Percentiles rank a stretch among this genome's conserved stretches.
These are phyloP conservation scores for Dynastes tityus DNA, from an alignment of 2,888 invertebrate genomes.

Conservation along the genomic window DNA sequence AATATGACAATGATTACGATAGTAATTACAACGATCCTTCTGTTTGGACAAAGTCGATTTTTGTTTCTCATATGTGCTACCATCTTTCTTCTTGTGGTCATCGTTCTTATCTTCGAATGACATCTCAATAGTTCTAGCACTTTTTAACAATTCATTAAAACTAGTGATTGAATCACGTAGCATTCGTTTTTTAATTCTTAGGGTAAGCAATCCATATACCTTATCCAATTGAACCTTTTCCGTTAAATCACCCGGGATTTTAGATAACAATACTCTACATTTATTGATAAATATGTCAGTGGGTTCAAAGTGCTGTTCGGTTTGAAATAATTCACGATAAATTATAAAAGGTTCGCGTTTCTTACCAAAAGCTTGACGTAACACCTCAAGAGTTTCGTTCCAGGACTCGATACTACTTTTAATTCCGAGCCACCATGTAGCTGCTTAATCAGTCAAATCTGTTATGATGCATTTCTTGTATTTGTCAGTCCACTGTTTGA, in stretches of 20 bases:
- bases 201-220: neutral
- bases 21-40: too few species aligned
- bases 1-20: too few species aligned
- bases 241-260: constrained; percentile 2
- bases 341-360: neutral
- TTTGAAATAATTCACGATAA: constrained; percentile 9
- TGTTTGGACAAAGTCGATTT: too few species aligned
- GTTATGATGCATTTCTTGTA: too few species aligned
- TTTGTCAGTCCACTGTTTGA: too few species aligned
- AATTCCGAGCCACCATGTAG: constrained; percentile 3
- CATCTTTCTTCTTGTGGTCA: too few species aligned
- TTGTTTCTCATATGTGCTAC: too few species aligned
- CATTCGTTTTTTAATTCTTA: neutral
- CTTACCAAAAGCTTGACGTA: constrained; percentile 9
- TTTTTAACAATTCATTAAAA: too few species aligned
- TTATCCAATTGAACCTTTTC: constrained; percentile 1
- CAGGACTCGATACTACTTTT: neutral
- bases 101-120: too few species aligned
- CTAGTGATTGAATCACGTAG: neutral
- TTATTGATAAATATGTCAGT: constrained; percentile 7
- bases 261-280: neutral
- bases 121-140: too few species aligned
- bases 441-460: too few species aligned
- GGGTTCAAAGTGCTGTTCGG: neutral
- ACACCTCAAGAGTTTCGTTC: neutral